Evolutionary conservation across 2,888 invertebrate species (phyloP).

Genomic region (Phalangium opilio): DNA sequence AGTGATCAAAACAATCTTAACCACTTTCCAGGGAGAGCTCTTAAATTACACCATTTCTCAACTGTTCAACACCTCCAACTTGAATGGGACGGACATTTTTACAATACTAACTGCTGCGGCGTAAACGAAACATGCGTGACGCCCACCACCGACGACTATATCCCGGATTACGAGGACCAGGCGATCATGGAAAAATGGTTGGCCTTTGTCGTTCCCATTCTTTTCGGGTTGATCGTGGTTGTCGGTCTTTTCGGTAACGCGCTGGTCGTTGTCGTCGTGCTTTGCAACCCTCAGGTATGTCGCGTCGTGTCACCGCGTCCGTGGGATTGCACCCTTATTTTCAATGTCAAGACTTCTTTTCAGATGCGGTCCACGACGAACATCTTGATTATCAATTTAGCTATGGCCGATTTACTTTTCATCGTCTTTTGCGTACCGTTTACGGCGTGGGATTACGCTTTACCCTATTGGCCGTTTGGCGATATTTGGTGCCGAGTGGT

Average conservation of each 20-base stretch:
- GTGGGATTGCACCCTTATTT: too few species aligned
- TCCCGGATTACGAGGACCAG: slow-evolving; percentile 10
- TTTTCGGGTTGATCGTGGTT: slow-evolving; percentile 70
- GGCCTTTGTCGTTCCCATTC: slow-evolving; percentile 46
- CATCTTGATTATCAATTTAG: slow-evolving; percentile 73
- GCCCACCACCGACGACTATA: too few species aligned
- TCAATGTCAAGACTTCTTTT: too few species aligned
- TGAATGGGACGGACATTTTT: too few species aligned
- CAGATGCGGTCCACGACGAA: slow-evolving; percentile 86
- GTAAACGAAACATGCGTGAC: too few species aligned
- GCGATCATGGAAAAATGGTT: slow-evolving; percentile 14
- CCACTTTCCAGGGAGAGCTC: too few species aligned
- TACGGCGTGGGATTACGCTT: slow-evolving; percentile 75
- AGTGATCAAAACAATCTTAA: too few species aligned
- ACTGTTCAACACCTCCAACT: too few species aligned
- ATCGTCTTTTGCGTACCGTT: slow-evolving; percentile 88
- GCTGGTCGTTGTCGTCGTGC: slow-evolving; percentile 71
- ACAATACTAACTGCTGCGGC: too few species aligned
- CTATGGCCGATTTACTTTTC: slow-evolving; percentile 76
- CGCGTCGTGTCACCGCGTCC: too few species aligned
- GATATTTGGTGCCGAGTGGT: slow-evolving; percentile 49
- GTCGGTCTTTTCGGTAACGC: slow-evolving; percentile 76
- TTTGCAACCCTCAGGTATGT: slow-evolving; percentile 59
- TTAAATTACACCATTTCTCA: too few species aligned
- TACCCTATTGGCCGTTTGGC: slow-evolving; percentile 80